Conservation (phyloP, 2,797 vertebrate genomes). For the Loris lydekkerianus region DNA sequence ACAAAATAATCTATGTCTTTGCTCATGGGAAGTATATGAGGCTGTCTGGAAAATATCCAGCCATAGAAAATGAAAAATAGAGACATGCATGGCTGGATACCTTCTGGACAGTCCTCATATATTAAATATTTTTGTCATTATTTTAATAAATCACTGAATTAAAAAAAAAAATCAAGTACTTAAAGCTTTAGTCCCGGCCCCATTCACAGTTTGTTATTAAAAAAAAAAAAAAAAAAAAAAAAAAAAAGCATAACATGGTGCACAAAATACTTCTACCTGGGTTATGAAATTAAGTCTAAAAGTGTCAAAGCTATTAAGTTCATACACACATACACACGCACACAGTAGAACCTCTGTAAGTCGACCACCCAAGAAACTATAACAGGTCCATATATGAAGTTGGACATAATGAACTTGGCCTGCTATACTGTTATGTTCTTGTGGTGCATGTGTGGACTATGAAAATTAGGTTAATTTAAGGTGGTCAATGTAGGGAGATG, state of each 20-base stretch:
- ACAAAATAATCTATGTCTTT: constrained; percentile 28
- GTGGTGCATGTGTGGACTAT: no score
- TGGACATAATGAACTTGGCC: no score
- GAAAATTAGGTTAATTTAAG: no score
- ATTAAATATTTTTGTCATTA: background rate
- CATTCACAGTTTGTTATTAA: background rate
- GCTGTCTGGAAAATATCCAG: no score
- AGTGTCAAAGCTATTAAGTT: background rate
- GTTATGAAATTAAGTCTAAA: constrained; percentile 6
- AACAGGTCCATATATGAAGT: no score
- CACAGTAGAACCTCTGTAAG: no score
- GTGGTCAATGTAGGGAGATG: no score
- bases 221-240: background rate
- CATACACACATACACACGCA: no score
- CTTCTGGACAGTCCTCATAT: background rate
- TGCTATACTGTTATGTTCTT: no score
- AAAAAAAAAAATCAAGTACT: background rate
- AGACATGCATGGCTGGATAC: no score
- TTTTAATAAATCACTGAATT: background rate
- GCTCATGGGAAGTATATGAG: background rate
- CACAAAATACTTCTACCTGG: background rate
- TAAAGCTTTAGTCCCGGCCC: background rate
- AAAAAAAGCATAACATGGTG: background rate
- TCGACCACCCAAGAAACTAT: no score
- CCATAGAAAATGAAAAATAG: no score